These are phyloP conservation scores for Empis livida DNA, from an alignment of 2,888 invertebrate genomes.

Conservation along the genomic window DNA sequence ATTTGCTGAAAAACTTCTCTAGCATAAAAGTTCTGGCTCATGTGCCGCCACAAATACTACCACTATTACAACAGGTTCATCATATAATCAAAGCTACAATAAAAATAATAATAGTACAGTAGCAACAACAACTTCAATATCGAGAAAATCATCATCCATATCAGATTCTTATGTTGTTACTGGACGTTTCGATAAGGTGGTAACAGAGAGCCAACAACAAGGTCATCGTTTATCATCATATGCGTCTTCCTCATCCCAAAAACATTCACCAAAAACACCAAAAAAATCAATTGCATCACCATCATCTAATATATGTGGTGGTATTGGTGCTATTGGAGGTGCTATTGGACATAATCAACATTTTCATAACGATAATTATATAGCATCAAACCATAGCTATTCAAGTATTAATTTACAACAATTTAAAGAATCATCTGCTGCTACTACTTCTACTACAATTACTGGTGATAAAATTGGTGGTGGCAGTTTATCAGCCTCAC, in stretches of 20 bases:
- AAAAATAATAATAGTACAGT: conserved; percentile 1
- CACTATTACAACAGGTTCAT: not conserved
- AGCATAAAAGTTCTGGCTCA: conserved; percentile 36
- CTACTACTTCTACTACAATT: conserved; percentile 12
- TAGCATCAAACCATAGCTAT: conserved; percentile 4
- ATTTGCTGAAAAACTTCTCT: conserved; percentile 32
- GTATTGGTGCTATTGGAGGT: not conserved
- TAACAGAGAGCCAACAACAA: conserved; percentile 16
- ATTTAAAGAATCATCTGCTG: conserved; percentile 5
- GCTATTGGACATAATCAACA: not conserved
- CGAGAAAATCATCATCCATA: not conserved
- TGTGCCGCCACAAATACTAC: conserved; percentile 19
- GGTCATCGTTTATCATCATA: conserved; percentile 18
- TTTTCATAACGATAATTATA: not conserved
- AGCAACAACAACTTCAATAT: not conserved
- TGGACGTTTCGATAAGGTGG: conserved; percentile 15
- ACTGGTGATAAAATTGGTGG: conserved; percentile 12
- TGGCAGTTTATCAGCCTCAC: conserved; percentile 14
- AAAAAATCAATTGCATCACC: conserved; percentile 7
- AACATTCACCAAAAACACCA: conserved; percentile 13
- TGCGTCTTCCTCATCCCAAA: conserved; percentile 14
- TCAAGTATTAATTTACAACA: conserved; percentile 8
- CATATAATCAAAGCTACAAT: not conserved
- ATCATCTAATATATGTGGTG: not conserved
- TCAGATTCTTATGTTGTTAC: not conserved